phyloP scores from a whole-genome alignment of 2,797 vertebrate species.

The Poecilia picta region DNA sequence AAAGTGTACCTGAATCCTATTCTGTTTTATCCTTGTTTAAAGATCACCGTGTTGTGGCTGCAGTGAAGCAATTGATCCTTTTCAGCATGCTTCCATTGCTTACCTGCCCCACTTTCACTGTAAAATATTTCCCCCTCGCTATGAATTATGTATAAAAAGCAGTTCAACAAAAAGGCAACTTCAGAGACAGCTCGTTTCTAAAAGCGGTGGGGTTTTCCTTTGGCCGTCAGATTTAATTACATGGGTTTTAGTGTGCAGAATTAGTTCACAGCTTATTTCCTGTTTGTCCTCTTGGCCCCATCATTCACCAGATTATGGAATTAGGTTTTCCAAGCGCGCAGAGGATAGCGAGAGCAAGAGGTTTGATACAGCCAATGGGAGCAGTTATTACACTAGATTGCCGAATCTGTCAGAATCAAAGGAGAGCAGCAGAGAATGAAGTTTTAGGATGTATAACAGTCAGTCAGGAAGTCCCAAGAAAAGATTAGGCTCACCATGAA shows the following conservation, averaged over 20 bases:
- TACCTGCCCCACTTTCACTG: constrained; percentile 30
- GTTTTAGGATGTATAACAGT: constrained; percentile 46
- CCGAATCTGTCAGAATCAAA: constrained; percentile 67
- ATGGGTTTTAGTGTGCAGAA: constrained; percentile 61
- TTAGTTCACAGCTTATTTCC: constrained; percentile 68
- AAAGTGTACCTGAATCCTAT: not conserved
- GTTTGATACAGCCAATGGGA: constrained; percentile 67
- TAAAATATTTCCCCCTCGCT: constrained; percentile 30
- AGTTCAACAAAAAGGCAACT: constrained; percentile 42
- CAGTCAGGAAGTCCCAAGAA: constrained; percentile 27
- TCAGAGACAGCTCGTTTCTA: constrained; percentile 49
- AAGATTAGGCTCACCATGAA: constrained; percentile 24
- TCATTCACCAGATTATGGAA: constrained; percentile 74
- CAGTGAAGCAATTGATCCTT: constrained; percentile 37
- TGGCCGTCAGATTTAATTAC: constrained; percentile 72
- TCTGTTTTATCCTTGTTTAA: constrained; percentile 28
- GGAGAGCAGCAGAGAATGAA: constrained; percentile 54
- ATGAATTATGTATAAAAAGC: constrained; percentile 33
- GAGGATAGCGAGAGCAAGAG: constrained; percentile 53
- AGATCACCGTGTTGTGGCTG: constrained; percentile 21
- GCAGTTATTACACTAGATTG: constrained; percentile 60
- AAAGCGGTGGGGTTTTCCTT: constrained; percentile 48
- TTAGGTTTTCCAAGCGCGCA: constrained; percentile 66
- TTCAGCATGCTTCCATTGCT: constrained; percentile 13
- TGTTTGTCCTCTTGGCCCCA: constrained; percentile 70